phyloP scores from a whole-genome alignment of 1,140 invertebrate genomes.

The Bombus impatiens region DNA sequence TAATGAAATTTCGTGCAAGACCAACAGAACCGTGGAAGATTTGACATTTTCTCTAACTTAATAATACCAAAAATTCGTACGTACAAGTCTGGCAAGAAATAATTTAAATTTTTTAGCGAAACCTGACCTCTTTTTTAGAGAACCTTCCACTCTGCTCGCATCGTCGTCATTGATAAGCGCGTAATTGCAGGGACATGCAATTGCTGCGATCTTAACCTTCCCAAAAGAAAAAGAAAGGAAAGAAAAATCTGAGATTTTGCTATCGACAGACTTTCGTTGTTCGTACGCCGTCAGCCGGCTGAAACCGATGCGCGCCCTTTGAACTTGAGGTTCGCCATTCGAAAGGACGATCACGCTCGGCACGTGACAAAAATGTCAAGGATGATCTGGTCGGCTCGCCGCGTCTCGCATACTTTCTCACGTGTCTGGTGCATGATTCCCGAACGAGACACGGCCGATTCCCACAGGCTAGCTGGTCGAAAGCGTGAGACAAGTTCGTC shows the following conservation, averaged over 20 bases:
- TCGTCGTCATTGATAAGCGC: too few species aligned
- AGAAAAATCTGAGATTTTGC: background rate
- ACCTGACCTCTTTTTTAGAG: too few species aligned
- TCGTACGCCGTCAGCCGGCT: background rate
- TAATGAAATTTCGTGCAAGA: background rate
- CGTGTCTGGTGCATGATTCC: constrained; percentile 20
- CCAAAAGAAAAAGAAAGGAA: too few species aligned
- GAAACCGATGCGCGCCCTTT: background rate
- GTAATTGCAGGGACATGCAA: too few species aligned
- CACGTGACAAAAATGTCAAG: constrained; percentile 22
- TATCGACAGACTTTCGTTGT: background rate
- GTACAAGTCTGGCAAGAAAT: too few species aligned
- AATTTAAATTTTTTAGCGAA: too few species aligned
- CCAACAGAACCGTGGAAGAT: too few species aligned
- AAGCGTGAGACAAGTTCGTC: constrained; percentile 68
- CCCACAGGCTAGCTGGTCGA: constrained; percentile 50
- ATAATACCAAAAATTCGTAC: too few species aligned
- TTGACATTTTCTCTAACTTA: too few species aligned
- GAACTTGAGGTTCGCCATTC: background rate
- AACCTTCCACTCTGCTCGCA: too few species aligned
- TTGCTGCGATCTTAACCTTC: too few species aligned
- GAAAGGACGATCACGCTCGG: constrained; percentile 23
- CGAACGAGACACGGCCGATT: constrained; percentile 39
- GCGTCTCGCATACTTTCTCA: constrained; percentile 46
- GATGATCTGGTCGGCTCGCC: background rate